These are phyloP conservation scores for Tiaroga cobitis DNA, from an alignment of 2,797 vertebrate species.

Conservation along the genomic window DNA sequence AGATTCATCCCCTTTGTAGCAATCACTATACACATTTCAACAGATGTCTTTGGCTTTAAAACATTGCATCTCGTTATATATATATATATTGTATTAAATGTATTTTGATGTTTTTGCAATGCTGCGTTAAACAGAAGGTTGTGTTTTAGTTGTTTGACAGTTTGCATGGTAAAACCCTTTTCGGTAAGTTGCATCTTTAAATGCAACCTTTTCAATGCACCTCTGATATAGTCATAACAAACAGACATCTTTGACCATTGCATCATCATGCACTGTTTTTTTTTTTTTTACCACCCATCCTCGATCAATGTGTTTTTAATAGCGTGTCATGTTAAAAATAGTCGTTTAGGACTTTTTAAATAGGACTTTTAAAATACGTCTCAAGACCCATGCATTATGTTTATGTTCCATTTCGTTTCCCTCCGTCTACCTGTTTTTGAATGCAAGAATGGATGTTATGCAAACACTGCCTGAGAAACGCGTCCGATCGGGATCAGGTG, in stretches of 20 bases:
- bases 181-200: background rate
- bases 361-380: background rate
- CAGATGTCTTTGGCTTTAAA: background rate
- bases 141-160: background rate
- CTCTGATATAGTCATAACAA: background rate
- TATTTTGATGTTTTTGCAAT: background rate
- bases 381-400: conserved; percentile 1
- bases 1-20: background rate
- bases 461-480: background rate
- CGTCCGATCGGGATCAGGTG: background rate
- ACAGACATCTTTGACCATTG: too few relatives aligned
- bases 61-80: background rate
- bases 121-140: background rate
- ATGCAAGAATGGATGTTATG: conserved; percentile 28
- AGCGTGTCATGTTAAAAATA: background rate
- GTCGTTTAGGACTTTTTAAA: too few relatives aligned
- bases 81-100: background rate
- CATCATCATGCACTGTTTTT: background rate
- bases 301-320: background rate
- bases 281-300: background rate
- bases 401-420: conserved; percentile 10
- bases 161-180: background rate
- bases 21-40: background rate
- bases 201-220: background rate
- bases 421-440: conserved; percentile 26